Evolutionary conservation across 2,888 invertebrate genomes (phyloP), one percentile per base, ranked within the genome.

Genomic region (Melipona beecheii): DNA sequence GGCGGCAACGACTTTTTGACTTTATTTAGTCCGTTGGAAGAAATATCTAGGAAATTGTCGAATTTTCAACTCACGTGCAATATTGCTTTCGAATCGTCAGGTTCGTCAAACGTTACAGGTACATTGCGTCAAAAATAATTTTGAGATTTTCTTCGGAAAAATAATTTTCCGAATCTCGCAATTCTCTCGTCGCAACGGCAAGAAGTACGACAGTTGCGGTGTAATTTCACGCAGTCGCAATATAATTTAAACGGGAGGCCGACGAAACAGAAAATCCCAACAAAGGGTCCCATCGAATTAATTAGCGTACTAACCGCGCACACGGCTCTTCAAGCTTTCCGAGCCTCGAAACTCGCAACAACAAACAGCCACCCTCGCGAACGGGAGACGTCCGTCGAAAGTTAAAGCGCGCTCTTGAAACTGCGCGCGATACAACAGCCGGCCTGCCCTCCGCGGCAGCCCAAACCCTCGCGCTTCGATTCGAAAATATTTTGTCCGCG

Each of bases 401-500:
- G 69, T 69, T 69, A 52, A 21, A 69, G 21, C 31, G n/a, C 13
- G 15, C 69, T n/a, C 54, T 69, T 21, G 21, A 52, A 69, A 69
- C 69, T 56, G 36, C 17, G 36, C 17, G n/a, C 17, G 27, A 50
- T 5, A 43, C 58, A 11, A 9, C 24, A 17, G 9, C 43, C 19
- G n/a, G 24, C 13, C 31, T 1, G 24, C 13, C 31, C 9, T n/a
- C 4, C 6, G 21, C 24, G 24, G n/a, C 9, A 24, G 43, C 9
- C 43, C 9, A 58, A 27, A 56, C 43, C 24, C 15, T 11, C 11
- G 11, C 31, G 24, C 24, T 24, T 49, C 24, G 66, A 24, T 24
- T 66, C 66, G 66, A 66, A n/a, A 24, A 27, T 70, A 72, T 60
- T 72, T 72, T 60, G 43, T 43, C 49, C 21, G 27, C 52, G 64